These are phyloP conservation scores for Platyrinchus mystaceus DNA, from an alignment of 2,797 vertebrate genomes.

Conservation along the genomic window DNA sequence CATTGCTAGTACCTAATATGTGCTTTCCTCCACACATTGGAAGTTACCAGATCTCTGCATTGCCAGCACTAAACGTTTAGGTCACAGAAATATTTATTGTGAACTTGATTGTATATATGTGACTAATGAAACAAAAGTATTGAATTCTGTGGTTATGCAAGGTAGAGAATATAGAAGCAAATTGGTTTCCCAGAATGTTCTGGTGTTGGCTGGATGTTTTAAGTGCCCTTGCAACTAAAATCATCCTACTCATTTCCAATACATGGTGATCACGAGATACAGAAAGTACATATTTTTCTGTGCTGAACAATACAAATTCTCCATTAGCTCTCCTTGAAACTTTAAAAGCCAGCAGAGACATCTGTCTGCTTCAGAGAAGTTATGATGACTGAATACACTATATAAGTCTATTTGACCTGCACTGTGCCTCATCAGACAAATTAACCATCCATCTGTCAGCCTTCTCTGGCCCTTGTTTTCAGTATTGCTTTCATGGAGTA, in stretches of 20 bases:
- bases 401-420: background rate
- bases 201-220: background rate
- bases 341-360: background rate
- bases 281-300: background rate
- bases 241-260: background rate
- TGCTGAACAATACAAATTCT: background rate
- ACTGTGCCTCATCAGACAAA: background rate
- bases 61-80: background rate
- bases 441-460: background rate
- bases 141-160: background rate
- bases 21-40: background rate
- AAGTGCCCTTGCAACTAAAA: background rate
- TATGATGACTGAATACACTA: background rate
- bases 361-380: background rate
- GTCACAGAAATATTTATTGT: background rate
- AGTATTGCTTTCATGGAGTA: background rate
- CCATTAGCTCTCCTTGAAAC: background rate
- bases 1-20: background rate
- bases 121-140: background rate
- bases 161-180: background rate
- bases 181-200: background rate
- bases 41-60: background rate
- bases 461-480: background rate
- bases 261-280: background rate
- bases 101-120: background rate